phyloP scores from a whole-genome alignment of 2,888 invertebrate species.

The Chelonus formosanus region DNA sequence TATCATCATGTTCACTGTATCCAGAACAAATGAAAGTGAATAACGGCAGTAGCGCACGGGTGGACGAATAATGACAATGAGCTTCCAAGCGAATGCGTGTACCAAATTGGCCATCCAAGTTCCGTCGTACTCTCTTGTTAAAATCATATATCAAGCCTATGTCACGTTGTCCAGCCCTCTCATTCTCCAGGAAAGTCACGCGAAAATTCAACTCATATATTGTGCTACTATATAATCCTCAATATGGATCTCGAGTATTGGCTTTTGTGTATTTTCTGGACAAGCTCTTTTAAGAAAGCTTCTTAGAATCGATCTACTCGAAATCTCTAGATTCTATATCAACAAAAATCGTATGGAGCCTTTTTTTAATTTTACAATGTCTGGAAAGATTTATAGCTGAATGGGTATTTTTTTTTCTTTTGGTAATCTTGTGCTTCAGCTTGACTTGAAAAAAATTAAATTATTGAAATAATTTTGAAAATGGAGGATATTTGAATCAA shows the following conservation, averaged over 20 bases:
- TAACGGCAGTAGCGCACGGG: slow-evolving; percentile 11
- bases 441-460: no score
- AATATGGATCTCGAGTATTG: not conserved
- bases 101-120: slow-evolving; percentile 24
- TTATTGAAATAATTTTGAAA: no score
- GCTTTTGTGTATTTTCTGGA: slow-evolving; percentile 15
- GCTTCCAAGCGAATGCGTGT: slow-evolving; percentile 26
- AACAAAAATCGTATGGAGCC: not conserved
- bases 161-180: not conserved
- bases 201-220: slow-evolving; percentile 16
- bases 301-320: slow-evolving; percentile 1
- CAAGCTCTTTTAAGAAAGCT: slow-evolving; percentile 18
- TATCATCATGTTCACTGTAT: not conserved
- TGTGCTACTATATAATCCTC: slow-evolving; percentile 2
- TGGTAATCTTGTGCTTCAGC: no score
- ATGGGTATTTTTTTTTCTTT: no score
- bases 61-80: slow-evolving; percentile 22
- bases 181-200: slow-evolving; percentile 16
- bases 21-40: slow-evolving; percentile 19
- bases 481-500: no score
- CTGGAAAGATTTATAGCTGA: no score
- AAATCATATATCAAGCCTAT: slow-evolving; percentile 15
- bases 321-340: slow-evolving; percentile 4
- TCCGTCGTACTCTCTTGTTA: slow-evolving; percentile 6
- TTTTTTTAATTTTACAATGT: no score